Evolutionary conservation across 1,140 invertebrate genomes (phyloP).

Genomic region (Cyclina sinensis): DNA sequence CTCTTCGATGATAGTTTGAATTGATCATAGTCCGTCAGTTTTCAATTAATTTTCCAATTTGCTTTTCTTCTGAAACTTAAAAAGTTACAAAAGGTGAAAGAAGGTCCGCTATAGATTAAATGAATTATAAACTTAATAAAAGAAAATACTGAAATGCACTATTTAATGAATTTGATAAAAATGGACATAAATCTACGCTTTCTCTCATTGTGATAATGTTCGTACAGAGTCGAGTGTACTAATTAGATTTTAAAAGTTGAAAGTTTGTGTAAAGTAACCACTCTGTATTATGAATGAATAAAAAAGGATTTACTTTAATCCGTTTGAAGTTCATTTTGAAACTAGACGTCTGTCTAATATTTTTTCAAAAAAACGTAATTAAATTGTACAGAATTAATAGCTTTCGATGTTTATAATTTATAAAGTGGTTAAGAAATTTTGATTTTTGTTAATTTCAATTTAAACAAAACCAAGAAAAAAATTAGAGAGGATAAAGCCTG

Average conservation of each 20-base stretch:
- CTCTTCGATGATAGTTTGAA: background rate
- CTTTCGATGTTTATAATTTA: background rate
- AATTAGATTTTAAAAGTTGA: conserved; percentile 30
- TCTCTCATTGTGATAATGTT: conserved; percentile 4
- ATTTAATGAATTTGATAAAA: conserved; percentile 13
- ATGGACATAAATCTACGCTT: conserved; percentile 11
- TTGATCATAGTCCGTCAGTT: conserved; percentile 5
- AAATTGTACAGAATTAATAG: conserved; percentile 19
- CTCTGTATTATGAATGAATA: conserved; percentile 21
- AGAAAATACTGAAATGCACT: conserved; percentile 7
- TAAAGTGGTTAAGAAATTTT: background rate
- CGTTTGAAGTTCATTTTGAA: conserved; percentile 38
- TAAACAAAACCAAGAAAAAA: too few species aligned
- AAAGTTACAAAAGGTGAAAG: conserved; percentile 32
- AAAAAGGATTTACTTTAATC: conserved; percentile 9
- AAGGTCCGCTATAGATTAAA: background rate
- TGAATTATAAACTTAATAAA: conserved; percentile 15
- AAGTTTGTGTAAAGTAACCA: conserved; percentile 31
- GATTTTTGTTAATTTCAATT: background rate
- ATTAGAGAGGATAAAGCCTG: too few species aligned
- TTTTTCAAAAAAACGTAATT: background rate
- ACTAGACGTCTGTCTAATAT: conserved; percentile 19
- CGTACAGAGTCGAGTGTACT: conserved; percentile 22
- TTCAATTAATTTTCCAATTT: conserved; percentile 55
- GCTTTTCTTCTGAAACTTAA: conserved; percentile 42